Base-by-base conservation (phyloP, 2,888 invertebrate species). In the Napeogenes sylphis region DNA sequence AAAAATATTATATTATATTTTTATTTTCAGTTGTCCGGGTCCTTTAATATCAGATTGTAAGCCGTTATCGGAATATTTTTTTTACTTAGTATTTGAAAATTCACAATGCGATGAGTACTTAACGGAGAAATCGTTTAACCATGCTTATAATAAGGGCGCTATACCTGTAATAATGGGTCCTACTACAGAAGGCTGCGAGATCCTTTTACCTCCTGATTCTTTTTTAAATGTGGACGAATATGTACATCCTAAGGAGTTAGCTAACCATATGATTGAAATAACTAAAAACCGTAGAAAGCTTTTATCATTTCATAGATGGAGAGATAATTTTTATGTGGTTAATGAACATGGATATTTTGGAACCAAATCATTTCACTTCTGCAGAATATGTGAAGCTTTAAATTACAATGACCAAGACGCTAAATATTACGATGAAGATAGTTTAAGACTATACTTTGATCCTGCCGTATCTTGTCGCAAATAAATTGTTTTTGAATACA, bases 341-440 rank as follows among this genome's bases (percentile, higher is more conserved):
- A 94, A 94, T 70, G 94, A 94, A 72, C 94, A 94, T 73, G 94
- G 94, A 0, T 94, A 93, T 75, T 94, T 94, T 71, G 90, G 92
- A 13, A 90, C 92, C 0, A 79, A 79, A 12, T 93, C 93, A 0
- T 84, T 79, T 59, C 94, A 94, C 73, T 92, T 92, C 65, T 94
- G 94, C 73, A 90, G 94, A 61, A 74, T 93, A 8, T 94, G 94
- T 74, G 92, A 94, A 77, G 94, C 94, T n/a, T 81, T 94, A 13
- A 93, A 93, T 76, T 93, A 92, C 72, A 93, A 94, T 73, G 80
- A 82, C 14, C 79, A 63, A 1, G 56, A 33, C 2, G 65, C 66
- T 47, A 83, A 79, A 58, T 64, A 79, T 3, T 85, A 86, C 47
- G 66, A 70, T 55, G 71, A 73, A 66, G 56, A 71, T 2, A 71